Base-by-base conservation (phyloP, 1,140 invertebrate species). In the Bombus sibiricus region DNA sequence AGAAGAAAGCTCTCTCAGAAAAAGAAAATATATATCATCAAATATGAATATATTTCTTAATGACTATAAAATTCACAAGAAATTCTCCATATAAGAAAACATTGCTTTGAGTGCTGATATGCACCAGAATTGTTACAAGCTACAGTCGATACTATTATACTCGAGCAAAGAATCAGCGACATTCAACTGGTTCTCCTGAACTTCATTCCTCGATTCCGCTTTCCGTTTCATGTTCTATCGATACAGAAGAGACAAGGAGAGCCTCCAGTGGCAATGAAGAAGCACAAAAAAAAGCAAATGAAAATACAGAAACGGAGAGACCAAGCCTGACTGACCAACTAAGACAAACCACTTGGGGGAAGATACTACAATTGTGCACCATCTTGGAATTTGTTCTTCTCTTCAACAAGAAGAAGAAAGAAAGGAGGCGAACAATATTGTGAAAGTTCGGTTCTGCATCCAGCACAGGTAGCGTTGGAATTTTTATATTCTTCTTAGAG, bases 161-260 rank as follows among this genome's bases (percentile, higher is more conserved):
- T 43, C 1, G 69, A 34, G 10, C 25, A 81, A 85, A 85, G 79
- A 85, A 57, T 64, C 62, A 59, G 83, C 77, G 87, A 80, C 87
- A 89, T 89, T 89, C 88, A 89, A 89, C 88, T 89, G 87, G 88
- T 89, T 83, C 87, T 89, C 84, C 85, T 81, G 88, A 89, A 89
- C 88, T 83, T 89, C 80, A 68, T 85, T 89, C 71, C 68, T 73
- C 75, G 78, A 83, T 83, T 86, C 72, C 72, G 62, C 72, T 83
- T 81, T 86, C 68, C 53, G 80, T 86, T 88, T 84, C 82, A 87
- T 71, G 79, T 86, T 88, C 82, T 79, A 86, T 88, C 80, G 83
- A 90, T 88, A 53, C 81, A 53, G 39, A 72, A 78, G 66, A 84
- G 62, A 57, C 57, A 81, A 81, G 79, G 39, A 77, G 84, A 39